phyloP scores from a whole-genome alignment of 2,888 invertebrate genomes.

The Cremastinae sp. region DNA sequence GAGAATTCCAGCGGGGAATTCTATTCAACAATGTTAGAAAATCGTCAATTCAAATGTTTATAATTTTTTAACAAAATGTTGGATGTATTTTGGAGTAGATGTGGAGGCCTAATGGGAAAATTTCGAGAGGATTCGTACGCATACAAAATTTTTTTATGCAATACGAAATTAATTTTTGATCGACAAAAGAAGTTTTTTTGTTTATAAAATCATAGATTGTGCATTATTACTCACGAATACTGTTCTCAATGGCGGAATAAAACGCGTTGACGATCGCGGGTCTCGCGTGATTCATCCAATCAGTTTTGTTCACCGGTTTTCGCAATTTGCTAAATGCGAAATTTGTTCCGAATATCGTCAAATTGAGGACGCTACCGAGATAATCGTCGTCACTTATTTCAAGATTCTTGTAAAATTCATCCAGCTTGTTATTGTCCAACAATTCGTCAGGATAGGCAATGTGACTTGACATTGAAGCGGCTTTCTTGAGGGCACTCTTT shows the following conservation, averaged over 20 bases:
- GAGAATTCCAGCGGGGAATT: no score
- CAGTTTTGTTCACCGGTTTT: conserved; percentile 81
- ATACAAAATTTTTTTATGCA: no score
- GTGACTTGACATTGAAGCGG: conserved; percentile 91
- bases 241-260: conserved; percentile 82
- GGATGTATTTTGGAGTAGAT: no score
- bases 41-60: no score
- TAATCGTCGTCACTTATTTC: conserved; percentile 79
- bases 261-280: conserved; percentile 83
- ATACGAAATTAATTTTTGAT: no score
- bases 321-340: conserved; percentile 81
- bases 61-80: no score
- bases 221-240: conserved; percentile 78
- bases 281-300: conserved; percentile 81
- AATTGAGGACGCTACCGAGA: conserved; percentile 80
- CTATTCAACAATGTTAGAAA: no score
- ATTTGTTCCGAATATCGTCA: conserved; percentile 81
- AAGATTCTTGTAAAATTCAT: conserved; percentile 86
- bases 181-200: no score
- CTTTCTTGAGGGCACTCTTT: conserved; percentile 88
- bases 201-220: no score
- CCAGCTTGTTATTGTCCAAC: conserved; percentile 89
- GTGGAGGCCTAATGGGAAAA: no score
- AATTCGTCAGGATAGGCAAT: conserved; percentile 97
- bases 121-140: no score